Evolutionary conservation across 2,797 vertebrate species (phyloP), one percentile per base, ranked within the genome.

Genomic region (Tenualosa ilisha): DNA sequence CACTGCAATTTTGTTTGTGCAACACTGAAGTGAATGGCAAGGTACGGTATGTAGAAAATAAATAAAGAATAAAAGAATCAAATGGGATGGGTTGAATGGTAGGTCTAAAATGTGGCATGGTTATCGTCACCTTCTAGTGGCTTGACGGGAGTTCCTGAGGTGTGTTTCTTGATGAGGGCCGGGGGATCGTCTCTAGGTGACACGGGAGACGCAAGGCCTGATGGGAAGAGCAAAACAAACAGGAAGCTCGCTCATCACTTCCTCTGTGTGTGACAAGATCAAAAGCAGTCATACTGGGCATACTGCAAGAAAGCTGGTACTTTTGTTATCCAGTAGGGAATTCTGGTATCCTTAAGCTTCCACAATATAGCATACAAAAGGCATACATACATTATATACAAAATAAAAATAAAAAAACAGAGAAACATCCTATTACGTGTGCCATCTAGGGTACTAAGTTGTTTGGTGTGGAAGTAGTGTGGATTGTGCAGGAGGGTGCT

Each of bases 191-290:
- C 94, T 90, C 89, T 93, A 81, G 83, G 91, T 0, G 89, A 61
- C 3, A 82, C 87, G 0, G 94, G 91, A 49, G 95, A 92, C 81
- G 95, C 94, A 0, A 96, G 92, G 87, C 96, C 96, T 96, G 90
- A 26, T 24, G 82, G 85, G 91, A 83, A 53, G 91, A 65, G 24
- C 81, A 12, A 81, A 2, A 83, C 37, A 59, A 82, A 84, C 65
- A 31, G 63, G 40, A 53, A 61, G 15, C 49, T 86, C 82, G 82
- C 63, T 31, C 43, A 54, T 54, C 12, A 49, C n/a, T 63, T 59
- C 56, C 56, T 59, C 0, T 46, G 56, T 0, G 54, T 53, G 51
- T 53, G 51, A 53, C 51, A 3, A 59, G 56, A 20, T 59, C 59
- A 63, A 24, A 3, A 59, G 22, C 1, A 59, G 6, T 63, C 65